Percentiles rank a stretch among this genome's conserved stretches.
phyloP scores from a whole-genome alignment of 2,797 vertebrate species.

The Notolabrus celidotus region DNA sequence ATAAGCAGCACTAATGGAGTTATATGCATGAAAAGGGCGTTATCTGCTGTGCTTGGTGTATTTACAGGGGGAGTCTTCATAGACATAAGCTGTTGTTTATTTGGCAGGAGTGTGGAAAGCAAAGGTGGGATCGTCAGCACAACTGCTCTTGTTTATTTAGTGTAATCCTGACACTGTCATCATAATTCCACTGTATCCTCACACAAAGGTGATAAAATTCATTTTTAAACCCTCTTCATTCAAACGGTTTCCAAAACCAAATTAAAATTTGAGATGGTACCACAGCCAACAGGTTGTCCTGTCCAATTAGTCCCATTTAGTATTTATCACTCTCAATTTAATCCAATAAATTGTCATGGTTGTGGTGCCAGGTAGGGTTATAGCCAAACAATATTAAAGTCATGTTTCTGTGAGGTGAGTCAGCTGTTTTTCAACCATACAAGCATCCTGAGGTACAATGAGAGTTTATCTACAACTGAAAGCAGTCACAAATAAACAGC shows the following conservation, averaged over 20 bases:
- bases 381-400: neutral
- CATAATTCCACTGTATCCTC: neutral
- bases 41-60: neutral
- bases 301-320: neutral
- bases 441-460: too few relatives aligned
- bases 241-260: constrained; percentile 8
- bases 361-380: neutral
- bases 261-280: constrained; percentile 6
- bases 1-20: constrained; percentile 12
- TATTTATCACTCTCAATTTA: neutral
- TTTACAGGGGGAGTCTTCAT: constrained; percentile 10
- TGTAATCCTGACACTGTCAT: constrained; percentile 7
- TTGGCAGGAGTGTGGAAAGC: constrained; percentile 4
- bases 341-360: neutral
- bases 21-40: constrained; percentile 25
- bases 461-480: too few relatives aligned
- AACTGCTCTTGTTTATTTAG: constrained; percentile 1
- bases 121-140: neutral
- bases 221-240: neutral
- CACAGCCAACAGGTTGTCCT: neutral
- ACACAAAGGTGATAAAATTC: neutral
- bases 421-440: too few relatives aligned
- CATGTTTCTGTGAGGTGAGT: neutral
- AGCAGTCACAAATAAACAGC: too few relatives aligned
- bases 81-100: neutral